These are phyloP conservation scores for Plutomurus gul DNA, from an alignment of 1,140 invertebrate genomes.

Conservation along the genomic window DNA sequence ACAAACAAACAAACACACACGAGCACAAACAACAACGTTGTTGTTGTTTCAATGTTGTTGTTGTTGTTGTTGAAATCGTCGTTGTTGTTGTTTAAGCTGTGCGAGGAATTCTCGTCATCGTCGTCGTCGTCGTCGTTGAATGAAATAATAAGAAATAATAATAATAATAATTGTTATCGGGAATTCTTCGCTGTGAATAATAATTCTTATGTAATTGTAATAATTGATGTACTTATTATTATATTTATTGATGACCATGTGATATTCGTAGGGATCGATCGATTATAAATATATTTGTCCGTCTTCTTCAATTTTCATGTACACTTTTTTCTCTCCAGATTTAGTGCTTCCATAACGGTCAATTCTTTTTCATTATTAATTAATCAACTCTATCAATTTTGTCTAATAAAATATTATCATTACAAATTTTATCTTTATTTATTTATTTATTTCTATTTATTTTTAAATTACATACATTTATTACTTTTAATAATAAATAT, in stretches of 20 bases:
- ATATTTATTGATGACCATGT: slow-evolving; percentile 8
- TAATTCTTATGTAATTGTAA: not conserved
- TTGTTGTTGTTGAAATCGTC: not conserved
- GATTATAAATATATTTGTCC: not conserved
- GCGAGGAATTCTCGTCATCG: not conserved
- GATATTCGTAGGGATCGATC: slow-evolving; percentile 2
- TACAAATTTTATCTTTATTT: no score
- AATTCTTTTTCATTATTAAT: slow-evolving; percentile 5
- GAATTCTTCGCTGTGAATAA: not conserved
- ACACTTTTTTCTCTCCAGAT: not conserved
- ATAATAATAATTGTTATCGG: not conserved
- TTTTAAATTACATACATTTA: no score
- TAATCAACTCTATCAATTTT: not conserved
- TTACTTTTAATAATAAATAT: no score
- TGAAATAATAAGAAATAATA: not conserved
- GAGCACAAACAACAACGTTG: not conserved
- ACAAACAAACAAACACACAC: not conserved
- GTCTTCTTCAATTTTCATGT: not conserved
- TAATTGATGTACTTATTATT: not conserved
- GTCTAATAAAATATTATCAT: slow-evolving; percentile 17
- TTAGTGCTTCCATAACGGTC: slow-evolving; percentile 6
- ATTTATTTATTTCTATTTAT: no score
- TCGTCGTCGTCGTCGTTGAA: not conserved
- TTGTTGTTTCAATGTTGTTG: not conserved
- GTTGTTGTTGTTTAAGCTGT: not conserved